These are phyloP conservation scores for Sapayoa aenigma DNA, from an alignment of 2,113 vertebrate genomes.

Conservation along the genomic window DNA sequence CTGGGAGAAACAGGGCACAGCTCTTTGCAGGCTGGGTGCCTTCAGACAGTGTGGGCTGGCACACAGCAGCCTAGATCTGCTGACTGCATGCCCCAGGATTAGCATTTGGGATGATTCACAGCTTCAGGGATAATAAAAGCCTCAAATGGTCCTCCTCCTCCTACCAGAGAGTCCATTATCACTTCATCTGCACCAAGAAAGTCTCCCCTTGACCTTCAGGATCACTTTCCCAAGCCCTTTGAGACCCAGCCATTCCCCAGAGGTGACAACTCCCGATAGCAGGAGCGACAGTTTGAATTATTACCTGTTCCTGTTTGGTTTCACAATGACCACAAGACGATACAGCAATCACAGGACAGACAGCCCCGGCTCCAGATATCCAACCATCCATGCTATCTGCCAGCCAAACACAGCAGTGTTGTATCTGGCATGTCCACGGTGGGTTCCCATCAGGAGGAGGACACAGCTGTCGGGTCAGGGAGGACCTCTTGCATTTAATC, in stretches of 20 bases:
- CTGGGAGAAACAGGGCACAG: neutral
- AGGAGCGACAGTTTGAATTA: neutral
- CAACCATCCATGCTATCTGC: neutral
- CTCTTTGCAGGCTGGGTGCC: neutral
- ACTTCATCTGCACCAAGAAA: constrained; percentile 9
- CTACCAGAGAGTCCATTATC: constrained; percentile 29
- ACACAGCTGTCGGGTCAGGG: accelerated
- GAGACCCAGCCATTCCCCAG: neutral
- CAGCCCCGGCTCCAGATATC: neutral
- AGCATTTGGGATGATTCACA: constrained; percentile 18
- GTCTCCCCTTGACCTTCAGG: constrained; percentile 47
- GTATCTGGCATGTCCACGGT: neutral
- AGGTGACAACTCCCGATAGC: constrained; percentile 42
- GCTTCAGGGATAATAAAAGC: constrained; percentile 47
- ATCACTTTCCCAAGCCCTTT: constrained; percentile 33
- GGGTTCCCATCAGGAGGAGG: neutral
- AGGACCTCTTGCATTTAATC: neutral
- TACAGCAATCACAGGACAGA: neutral
- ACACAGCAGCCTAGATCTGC: neutral
- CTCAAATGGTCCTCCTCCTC: neutral
- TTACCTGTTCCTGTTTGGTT: constrained; percentile 51
- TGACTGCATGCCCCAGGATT: neutral
- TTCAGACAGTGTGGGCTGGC: neutral
- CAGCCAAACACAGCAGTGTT: neutral
- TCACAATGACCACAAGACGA: neutral